Conservation (phyloP, 1,140 invertebrate species). For the Cepaea nemoralis region DNA sequence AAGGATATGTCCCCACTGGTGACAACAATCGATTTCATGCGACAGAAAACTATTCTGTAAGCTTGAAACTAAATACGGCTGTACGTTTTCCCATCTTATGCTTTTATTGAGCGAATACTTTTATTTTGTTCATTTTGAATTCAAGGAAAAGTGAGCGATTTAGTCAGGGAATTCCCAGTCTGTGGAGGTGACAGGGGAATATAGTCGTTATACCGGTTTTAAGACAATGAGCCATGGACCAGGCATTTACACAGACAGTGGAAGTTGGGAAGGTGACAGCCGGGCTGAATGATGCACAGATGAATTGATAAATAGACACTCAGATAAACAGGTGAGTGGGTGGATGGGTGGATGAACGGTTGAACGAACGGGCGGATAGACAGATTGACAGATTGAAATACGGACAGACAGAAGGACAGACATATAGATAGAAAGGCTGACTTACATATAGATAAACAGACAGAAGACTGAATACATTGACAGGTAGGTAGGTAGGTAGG, state of each 20-base stretch:
- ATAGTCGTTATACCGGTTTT: too few species aligned
- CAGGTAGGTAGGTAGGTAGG: background rate
- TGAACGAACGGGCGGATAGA: background rate
- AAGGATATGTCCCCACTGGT: too few species aligned
- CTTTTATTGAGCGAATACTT: too few species aligned
- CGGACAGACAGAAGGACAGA: slow-evolving; percentile 8
- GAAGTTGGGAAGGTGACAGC: too few species aligned
- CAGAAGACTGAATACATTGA: slow-evolving; percentile 5
- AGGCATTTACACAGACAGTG: background rate
- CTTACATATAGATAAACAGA: slow-evolving; percentile 13
- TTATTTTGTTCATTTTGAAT: too few species aligned
- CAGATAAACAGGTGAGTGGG: slow-evolving; percentile 1
- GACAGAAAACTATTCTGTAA: too few species aligned
- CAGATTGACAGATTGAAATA: slow-evolving; percentile 6
- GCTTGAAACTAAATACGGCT: too few species aligned
- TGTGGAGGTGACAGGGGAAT: too few species aligned
- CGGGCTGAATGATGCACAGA: background rate
- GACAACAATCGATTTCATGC: too few species aligned
- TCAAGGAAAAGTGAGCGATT: too few species aligned
- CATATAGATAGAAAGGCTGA: slow-evolving; percentile 3
- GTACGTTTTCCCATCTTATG: too few species aligned
- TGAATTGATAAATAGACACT: background rate
- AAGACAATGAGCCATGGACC: background rate
- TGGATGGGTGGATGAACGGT: background rate
- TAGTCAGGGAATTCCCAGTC: too few species aligned